These are phyloP conservation scores for Drosophila fuyamai DNA, from an alignment of 1,140 invertebrate genomes.

Conservation along the genomic window DNA sequence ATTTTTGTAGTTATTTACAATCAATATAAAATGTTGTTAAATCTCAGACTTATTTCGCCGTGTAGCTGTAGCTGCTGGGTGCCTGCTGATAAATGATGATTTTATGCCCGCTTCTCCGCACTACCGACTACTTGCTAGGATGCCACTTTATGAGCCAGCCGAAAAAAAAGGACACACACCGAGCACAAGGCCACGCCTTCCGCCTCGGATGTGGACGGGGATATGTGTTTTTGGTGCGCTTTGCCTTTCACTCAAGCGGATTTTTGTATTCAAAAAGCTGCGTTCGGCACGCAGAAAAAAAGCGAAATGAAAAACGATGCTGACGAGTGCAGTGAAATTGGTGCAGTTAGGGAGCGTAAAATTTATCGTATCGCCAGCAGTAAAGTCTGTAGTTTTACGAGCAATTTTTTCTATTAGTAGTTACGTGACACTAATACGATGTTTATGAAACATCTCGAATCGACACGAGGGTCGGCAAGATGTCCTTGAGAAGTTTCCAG, in stretches of 20 bases:
- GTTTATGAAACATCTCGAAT: conserved; percentile 72
- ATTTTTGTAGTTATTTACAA: too few relatives aligned
- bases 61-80: conserved; percentile 17
- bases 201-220: conserved; percentile 48
- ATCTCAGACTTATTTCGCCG: not conserved
- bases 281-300: conserved; percentile 15
- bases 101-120: conserved; percentile 57
- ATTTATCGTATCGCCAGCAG: conserved; percentile 52
- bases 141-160: conserved; percentile 73
- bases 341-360: conserved; percentile 23
- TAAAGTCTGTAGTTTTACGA: conserved; percentile 79
- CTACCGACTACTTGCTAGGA: conserved; percentile 60
- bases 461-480: conserved; percentile 20
- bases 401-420: conserved; percentile 51
- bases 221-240: conserved; percentile 48
- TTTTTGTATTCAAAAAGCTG: conserved; percentile 73
- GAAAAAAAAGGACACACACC: conserved; percentile 18
- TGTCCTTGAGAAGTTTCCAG: conserved; percentile 25
- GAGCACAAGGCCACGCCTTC: conserved; percentile 38
- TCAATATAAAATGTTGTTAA: too few relatives aligned
- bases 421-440: conserved; percentile 75
- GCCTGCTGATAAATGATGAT: conserved; percentile 78
- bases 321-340: conserved; percentile 74
- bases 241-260: conserved; percentile 64
- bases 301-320: conserved; percentile 37